Conservation (phyloP, 2,888 invertebrate genomes). For the Caenorhabditis sp. region DNA sequence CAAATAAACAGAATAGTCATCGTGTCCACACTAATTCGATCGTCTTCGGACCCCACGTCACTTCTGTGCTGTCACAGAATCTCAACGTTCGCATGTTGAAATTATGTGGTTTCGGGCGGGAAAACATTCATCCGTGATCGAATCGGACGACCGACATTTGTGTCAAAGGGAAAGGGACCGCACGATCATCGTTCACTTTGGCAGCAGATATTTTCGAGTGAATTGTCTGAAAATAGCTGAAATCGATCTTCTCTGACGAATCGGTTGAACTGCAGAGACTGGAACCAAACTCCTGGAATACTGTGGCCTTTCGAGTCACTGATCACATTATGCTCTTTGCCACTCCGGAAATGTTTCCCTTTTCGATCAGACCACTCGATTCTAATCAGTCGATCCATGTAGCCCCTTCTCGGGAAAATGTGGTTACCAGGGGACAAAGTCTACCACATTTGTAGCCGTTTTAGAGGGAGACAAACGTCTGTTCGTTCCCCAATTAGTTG, state of each 20-base stretch:
- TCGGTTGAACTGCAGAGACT: no score
- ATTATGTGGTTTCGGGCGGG: slow-evolving; percentile 6
- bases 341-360: not conserved
- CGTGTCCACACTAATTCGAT: slow-evolving; percentile 18
- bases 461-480: slow-evolving; percentile 10
- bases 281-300: no score
- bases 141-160: slow-evolving; percentile 10
- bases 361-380: slow-evolving; percentile 18
- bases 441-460: slow-evolving; percentile 32
- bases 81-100: not conserved
- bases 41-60: slow-evolving; percentile 21
- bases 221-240: not conserved
- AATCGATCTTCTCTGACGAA: not conserved
- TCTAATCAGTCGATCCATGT: slow-evolving; percentile 17
- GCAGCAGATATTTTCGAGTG: not conserved
- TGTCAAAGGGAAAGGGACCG: not conserved
- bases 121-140: slow-evolving; percentile 18
- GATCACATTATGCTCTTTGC: slow-evolving; percentile 24
- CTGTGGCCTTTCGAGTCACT: no score
- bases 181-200: not conserved
- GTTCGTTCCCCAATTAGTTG: slow-evolving; percentile 4
- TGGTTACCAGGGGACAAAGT: slow-evolving; percentile 26
- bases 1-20: slow-evolving; percentile 50
- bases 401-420: slow-evolving; percentile 22
- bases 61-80: slow-evolving; percentile 35